phyloP scores from a whole-genome alignment of 1,140 invertebrate genomes.

The Lethrus apterus region DNA sequence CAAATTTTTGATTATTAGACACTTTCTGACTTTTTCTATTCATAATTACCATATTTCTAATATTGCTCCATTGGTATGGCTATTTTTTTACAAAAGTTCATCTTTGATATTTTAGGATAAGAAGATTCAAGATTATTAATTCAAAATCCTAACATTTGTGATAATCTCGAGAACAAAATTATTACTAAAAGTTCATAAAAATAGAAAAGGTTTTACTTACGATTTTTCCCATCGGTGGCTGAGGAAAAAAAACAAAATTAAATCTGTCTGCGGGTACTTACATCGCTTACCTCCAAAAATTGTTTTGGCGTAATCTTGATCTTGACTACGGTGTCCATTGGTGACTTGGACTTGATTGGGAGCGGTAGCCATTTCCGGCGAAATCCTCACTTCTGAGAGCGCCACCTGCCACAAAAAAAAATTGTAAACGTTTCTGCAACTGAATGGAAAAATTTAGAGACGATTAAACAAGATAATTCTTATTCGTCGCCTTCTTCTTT shows the following conservation, averaged over 20 bases:
- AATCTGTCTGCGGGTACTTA: not conserved
- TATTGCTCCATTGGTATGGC: too few relatives aligned
- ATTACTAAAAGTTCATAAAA: not conserved
- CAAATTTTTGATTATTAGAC: too few relatives aligned
- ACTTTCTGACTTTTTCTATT: too few relatives aligned
- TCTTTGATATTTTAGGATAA: not conserved
- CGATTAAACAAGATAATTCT: not conserved
- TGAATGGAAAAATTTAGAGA: not conserved
- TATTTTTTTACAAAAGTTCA: not conserved
- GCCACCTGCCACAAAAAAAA: conserved; percentile 1
- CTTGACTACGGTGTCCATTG: conserved; percentile 5
- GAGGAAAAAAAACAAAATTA: not conserved
- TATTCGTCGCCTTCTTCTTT: not conserved
- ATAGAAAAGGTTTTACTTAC: not conserved
- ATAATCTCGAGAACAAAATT: not conserved
- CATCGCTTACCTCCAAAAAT: conserved; percentile 3
- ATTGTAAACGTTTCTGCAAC: not conserved
- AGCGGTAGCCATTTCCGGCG: conserved; percentile 4
- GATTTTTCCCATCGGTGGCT: not conserved
- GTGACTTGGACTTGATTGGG: too few relatives aligned
- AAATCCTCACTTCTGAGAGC: conserved; percentile 2
- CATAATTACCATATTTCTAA: too few relatives aligned
- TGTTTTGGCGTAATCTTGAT: conserved; percentile 9
- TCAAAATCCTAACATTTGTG: not conserved
- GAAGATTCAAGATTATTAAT: not conserved